Base-by-base conservation (phyloP, 2,797 vertebrate species). In the Hippopotamyrus pictus region DNA sequence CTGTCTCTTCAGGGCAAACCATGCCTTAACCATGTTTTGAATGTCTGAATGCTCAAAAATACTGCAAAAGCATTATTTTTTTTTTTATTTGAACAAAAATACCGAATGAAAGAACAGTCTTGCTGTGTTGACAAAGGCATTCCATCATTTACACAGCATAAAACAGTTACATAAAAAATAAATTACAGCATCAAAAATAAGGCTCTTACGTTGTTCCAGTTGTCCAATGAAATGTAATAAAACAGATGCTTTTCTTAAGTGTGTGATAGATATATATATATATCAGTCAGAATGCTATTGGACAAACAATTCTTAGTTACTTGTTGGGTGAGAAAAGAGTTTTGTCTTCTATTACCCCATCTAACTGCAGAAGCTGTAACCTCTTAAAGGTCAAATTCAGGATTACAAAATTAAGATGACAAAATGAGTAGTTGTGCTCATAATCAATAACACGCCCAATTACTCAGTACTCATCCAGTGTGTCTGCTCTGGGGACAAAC, bases 401-500 rank as follows among this genome's bases (percentile, higher is more conserved):
- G 17, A 82, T 82, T 46, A 22, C 79, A 83, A 83, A 48, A 44
- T n/a, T n/a, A n/a, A 14, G 8, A 46, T 48, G 79, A 22, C 79
- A 48, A 48, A 83, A 83, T 46, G 7, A 82, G 33, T n/a, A 44
- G 19, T 2, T 11, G 22, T 62, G 22, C 22, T 65, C 44, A 46
- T 46, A 46, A 84, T 84, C 6, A 50, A 41, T 19, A 19, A 33
- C 6, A 33, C 0, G n/a, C n/a, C 7, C 3, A 62, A 73, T 14
- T 8, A 22, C 89, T 94, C 92, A 99, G 90, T 99, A 99, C 91
- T 99, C 98, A 1, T 99, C 98, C 41, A 99, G 93, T 0, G 98
- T 97, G 90, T 99, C 98, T 0, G 97, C 97, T 91, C 97, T 97
- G 0, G 98, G 98, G 8, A 99, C 94, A 0, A 96, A 97, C 11